These are phyloP conservation scores for Melanchra persicariae DNA, from an alignment of 2,888 invertebrate species.

Conservation along the genomic window DNA sequence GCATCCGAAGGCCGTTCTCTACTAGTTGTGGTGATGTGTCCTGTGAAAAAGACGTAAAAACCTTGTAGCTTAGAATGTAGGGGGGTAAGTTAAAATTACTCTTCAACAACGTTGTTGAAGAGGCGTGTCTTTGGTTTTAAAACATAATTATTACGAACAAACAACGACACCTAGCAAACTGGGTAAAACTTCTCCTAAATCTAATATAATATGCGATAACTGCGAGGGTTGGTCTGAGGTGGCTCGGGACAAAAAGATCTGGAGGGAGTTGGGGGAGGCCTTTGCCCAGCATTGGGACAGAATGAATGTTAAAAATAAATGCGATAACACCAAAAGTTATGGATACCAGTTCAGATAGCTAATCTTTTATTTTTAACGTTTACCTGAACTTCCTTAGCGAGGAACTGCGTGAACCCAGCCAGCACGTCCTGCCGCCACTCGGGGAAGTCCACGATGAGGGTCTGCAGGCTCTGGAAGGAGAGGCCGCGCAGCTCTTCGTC, in stretches of 20 bases:
- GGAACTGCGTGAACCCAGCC: constrained; percentile 98
- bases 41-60: constrained; percentile 72
- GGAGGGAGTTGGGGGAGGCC: too few relatives aligned
- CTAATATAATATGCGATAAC: too few relatives aligned
- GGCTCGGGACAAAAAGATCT: too few relatives aligned
- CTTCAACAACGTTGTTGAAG: too few relatives aligned
- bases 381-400: constrained; percentile 96
- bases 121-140: not conserved
- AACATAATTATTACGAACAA: not conserved
- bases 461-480: constrained; percentile 98
- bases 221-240: too few relatives aligned
- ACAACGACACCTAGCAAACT: not conserved
- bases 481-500: constrained; percentile 98
- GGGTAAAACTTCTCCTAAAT: too few relatives aligned
- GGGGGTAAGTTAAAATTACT: not conserved
- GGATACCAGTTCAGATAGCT: too few relatives aligned
- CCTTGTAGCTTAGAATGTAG: not conserved
- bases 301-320: too few relatives aligned
- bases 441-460: constrained; percentile 98
- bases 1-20: constrained; percentile 98
- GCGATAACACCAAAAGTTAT: not conserved
- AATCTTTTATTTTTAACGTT: too few relatives aligned
- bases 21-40: constrained; percentile 97
- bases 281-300: too few relatives aligned
- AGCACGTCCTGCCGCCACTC: constrained; percentile 99